Conservation (phyloP, 2,797 vertebrate species). For the Spea hammondii region DNA sequence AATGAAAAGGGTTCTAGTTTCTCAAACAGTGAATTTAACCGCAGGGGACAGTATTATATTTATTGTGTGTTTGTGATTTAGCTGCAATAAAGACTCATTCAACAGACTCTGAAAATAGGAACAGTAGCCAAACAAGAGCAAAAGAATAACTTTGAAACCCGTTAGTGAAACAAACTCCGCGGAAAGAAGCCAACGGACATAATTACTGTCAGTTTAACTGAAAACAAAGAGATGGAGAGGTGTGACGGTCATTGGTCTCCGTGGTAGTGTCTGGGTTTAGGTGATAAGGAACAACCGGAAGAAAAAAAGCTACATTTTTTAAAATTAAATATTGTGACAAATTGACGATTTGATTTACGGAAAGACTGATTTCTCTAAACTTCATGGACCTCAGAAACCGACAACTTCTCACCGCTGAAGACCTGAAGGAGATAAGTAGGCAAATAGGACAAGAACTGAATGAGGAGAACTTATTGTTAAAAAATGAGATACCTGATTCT, state of each 20-base stretch:
- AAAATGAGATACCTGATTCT: too few relatives aligned
- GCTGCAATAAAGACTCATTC: neutral
- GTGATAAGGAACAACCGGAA: too few relatives aligned
- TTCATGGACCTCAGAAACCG: too few relatives aligned
- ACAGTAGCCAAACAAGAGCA: neutral
- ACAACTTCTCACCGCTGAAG: too few relatives aligned
- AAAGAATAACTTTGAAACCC: neutral
- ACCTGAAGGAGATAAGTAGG: too few relatives aligned
- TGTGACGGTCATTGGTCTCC: neutral
- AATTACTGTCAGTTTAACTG: neutral
- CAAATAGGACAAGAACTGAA: too few relatives aligned
- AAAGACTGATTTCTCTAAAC: too few relatives aligned
- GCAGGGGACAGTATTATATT: neutral
- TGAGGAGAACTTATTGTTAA: too few relatives aligned
- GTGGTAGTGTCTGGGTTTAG: too few relatives aligned
- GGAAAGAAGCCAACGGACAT: neutral
- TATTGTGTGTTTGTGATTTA: conserved; percentile 2
- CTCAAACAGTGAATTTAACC: neutral
- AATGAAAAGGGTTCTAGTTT: conserved; percentile 25
- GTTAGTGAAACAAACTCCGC: neutral
- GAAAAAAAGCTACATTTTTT: too few relatives aligned
- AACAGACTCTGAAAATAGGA: neutral
- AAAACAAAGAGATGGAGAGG: neutral
- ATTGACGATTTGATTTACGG: too few relatives aligned
- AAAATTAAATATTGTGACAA: too few relatives aligned